A percentile compares a stretch with the other conserved stretches of the same genome.
These are phyloP conservation scores for Dascyllus trimaculatus DNA, from an alignment of 2,113 vertebrate genomes.

Conservation along the genomic window DNA sequence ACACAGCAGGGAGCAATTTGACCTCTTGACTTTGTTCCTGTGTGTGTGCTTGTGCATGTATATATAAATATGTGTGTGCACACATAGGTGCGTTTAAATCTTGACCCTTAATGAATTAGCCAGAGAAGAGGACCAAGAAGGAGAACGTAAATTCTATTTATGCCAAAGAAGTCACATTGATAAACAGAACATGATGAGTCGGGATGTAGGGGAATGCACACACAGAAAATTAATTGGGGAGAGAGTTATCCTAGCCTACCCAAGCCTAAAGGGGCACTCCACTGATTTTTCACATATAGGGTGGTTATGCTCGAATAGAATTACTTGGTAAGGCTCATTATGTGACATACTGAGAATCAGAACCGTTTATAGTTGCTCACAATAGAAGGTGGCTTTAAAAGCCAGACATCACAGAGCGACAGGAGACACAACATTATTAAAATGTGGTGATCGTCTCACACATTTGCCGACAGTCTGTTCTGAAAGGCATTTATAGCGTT, in stretches of 20 bases:
- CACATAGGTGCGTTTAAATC: constrained; percentile 8
- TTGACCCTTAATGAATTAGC: constrained; percentile 30
- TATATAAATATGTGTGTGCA: constrained; percentile 17
- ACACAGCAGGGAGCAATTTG: constrained; percentile 69
- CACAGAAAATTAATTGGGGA: neutral
- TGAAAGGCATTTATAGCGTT: too few relatives aligned
- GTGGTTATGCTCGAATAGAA: neutral
- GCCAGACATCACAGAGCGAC: neutral
- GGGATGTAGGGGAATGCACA: neutral
- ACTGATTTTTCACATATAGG: neutral
- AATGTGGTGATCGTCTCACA: neutral
- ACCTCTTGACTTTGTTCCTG: constrained; percentile 54
- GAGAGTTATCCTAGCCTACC: neutral
- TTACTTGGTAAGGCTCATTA: neutral
- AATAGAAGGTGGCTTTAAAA: too few relatives aligned
- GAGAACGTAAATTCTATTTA: constrained; percentile 4
- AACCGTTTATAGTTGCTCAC: neutral
- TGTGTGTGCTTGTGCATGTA: constrained; percentile 22
- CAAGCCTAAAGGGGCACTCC: too few relatives aligned
- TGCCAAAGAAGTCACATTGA: neutral
- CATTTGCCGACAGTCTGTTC: too few relatives aligned
- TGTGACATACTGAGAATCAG: neutral
- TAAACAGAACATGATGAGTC: neutral
- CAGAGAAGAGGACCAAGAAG: neutral
- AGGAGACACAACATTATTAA: neutral